Base-by-base conservation (phyloP, 2,113 vertebrate genomes). In the Hippocampus comes region DNA sequence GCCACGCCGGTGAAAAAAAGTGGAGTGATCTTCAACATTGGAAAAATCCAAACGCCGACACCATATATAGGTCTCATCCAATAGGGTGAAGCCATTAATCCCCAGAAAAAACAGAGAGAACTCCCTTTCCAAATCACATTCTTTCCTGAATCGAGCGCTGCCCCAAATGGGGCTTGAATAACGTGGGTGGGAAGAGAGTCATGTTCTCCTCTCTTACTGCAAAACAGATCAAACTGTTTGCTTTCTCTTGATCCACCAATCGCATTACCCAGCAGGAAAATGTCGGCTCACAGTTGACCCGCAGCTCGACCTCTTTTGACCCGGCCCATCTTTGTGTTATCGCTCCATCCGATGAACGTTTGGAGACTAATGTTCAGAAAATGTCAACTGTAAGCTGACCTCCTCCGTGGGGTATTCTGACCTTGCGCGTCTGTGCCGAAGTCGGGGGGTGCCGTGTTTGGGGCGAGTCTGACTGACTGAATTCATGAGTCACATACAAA, bases 1-100 rank as follows among this genome's bases (percentile, higher is more conserved):
- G 76, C 82, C 56, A 53, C 80, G 72, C 76, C 74, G 27, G 34
- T 74, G 42, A 82, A 53, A 71, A 84, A 51, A 51, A 20, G 80
- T 84, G 69, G 69, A 73, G 75, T 75, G 68, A 81, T 48, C 77
- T 78, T 78, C 75, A 63, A 85, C 72, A 55, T 77, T 63, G 81
- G 78, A 84, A 90, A 90, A 84, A 61, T 80, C 78, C 65, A 63
- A 86, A 83, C 73, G 14, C 73, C 86, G 80, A 85, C 86, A 85
- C 56, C 23, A 68, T 27, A 81, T 78, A 84, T 65, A 74, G 69
- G 15, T 38, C 67, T 63, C 69, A 78, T 75, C 70, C 75, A 77
- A 77, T 79, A 74, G 75, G 71, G 71, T 80, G 78, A 86, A 78
- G 79, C 70, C 68, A 82, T 82, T 79, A 81, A 76, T 77, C 73